Percentiles rank a stretch among this genome's conserved stretches.
Conservation (phyloP, 2,797 vertebrate genomes). For the Labeo calbasu region DNA sequence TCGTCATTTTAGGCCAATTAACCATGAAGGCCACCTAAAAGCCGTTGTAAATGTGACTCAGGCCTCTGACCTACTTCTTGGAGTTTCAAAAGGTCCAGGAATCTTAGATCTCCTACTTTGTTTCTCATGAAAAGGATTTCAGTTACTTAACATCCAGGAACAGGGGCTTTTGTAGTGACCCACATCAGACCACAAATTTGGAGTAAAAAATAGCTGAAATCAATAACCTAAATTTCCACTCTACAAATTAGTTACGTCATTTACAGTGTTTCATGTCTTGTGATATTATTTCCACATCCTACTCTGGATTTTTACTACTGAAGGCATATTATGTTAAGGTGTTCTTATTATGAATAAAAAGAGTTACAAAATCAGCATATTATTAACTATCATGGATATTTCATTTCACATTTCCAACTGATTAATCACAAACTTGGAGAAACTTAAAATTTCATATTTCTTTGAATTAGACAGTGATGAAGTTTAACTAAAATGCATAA, state of each 20-base stretch:
- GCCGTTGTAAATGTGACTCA: slow-evolving; percentile 8
- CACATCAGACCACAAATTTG: slow-evolving; percentile 32
- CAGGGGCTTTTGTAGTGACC: slow-evolving; percentile 44
- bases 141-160: slow-evolving; percentile 33
- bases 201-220: slow-evolving; percentile 2
- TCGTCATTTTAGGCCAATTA: neutral
- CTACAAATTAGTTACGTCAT: neutral
- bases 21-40: neutral
- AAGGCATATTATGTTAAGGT: too few relatives aligned
- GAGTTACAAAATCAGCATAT: neutral
- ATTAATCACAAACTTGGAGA: neutral
- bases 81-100: slow-evolving; percentile 54
- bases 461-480: neutral
- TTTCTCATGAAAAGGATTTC: slow-evolving; percentile 2
- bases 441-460: neutral
- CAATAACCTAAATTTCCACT: neutral
- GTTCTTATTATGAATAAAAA: too few relatives aligned
- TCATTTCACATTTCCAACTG: neutral
- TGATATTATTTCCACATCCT: neutral
- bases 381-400: neutral
- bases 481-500: neutral
- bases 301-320: neutral
- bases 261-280: neutral
- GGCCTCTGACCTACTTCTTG: slow-evolving; percentile 44
- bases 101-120: slow-evolving; percentile 22